Base-by-base conservation (phyloP, 2,888 invertebrate species). In the Drosophila leonis region DNA sequence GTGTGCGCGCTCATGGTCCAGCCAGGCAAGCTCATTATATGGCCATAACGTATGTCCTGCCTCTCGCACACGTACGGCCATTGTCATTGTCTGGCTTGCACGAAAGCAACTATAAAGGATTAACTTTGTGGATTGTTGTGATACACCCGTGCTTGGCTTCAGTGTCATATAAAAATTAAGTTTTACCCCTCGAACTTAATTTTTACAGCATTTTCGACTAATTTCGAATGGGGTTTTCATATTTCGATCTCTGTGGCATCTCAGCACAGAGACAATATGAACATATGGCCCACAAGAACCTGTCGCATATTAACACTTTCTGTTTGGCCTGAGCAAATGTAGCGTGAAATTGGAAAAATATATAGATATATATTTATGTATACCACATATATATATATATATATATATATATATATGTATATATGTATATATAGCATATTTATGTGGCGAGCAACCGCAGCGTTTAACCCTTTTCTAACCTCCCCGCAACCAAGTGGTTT, bases 1-100 rank as follows among this genome's bases (percentile, higher is more conserved):
- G 54, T 57, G 52, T 54, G 41, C 41, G 24, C 48, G 48, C 48
- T n/a, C 10, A 60, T 67, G 20, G 60, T n/a, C 24, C 24, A 24
- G 41, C 18, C 48, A 64, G 71, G 51, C 75, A 69, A 85, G 85
- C 91, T 91, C 91, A 91, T 91, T 92, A 92, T 90, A 88, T 91
- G 81, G 91, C 90, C 87, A 92, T 91, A 91, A 90, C 88, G 80
- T 81, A 72, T 72, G 72, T 70, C 24, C 62, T 55, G 56, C 33
- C 73, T 9, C 9, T 4, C 13, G 9, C 64, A 48, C 64, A 68
- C 68, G 49, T 60, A 56, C 29, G 35, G 48, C 49, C 79, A 70
- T 73, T 80, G 72, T 74, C 79, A 74, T 70, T 76, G 72, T 75
- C 65, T 71, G 55, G 67, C 72, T 56, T 44, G 42, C 55, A 44